These are phyloP conservation scores for Scelioninae gen. 2 DNA, from an alignment of 2,888 invertebrate species.

Conservation along the genomic window DNA sequence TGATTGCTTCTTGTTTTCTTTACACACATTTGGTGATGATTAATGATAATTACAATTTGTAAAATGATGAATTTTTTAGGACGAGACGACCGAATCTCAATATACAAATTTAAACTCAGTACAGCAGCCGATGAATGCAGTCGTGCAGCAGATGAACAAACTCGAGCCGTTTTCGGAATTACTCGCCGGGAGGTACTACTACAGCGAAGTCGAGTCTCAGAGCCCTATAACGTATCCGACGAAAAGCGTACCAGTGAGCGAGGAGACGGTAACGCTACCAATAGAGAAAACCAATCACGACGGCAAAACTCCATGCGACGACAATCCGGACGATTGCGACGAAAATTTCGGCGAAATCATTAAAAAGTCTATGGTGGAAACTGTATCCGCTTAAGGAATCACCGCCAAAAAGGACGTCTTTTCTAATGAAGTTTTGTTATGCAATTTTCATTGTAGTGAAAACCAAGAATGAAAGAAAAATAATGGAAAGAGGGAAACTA, in stretches of 20 bases:
- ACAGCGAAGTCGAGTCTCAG: slow-evolving; percentile 69
- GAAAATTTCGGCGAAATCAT: slow-evolving; percentile 95
- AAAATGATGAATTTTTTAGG: slow-evolving; percentile 61
- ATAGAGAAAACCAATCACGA: slow-evolving; percentile 25
- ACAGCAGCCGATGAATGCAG: slow-evolving; percentile 70
- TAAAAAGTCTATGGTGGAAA: slow-evolving; percentile 94
- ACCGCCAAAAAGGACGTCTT: slow-evolving; percentile 28
- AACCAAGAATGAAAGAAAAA: slow-evolving; percentile 10
- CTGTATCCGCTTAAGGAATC: slow-evolving; percentile 83
- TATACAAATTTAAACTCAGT: slow-evolving; percentile 84
- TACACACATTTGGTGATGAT: too few species aligned
- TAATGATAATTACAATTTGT: too few species aligned
- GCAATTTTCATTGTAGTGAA: slow-evolving; percentile 39
- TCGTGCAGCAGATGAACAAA: slow-evolving; percentile 77
- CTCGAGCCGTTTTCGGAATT: slow-evolving; percentile 83
- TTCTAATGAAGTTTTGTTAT: slow-evolving; percentile 47
- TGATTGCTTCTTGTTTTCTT: too few species aligned
- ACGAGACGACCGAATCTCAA: slow-evolving; percentile 77
- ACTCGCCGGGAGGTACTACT: slow-evolving; percentile 78
- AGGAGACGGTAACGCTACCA: slow-evolving; percentile 41
- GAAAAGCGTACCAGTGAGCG: slow-evolving; percentile 57
- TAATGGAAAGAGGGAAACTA: background rate
- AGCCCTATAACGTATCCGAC: slow-evolving; percentile 55
- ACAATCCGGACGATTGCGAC: slow-evolving; percentile 75
- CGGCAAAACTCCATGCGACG: slow-evolving; percentile 54